Conservation (phyloP, 2,113 vertebrate species). For the Cyanoderma ruficeps region DNA sequence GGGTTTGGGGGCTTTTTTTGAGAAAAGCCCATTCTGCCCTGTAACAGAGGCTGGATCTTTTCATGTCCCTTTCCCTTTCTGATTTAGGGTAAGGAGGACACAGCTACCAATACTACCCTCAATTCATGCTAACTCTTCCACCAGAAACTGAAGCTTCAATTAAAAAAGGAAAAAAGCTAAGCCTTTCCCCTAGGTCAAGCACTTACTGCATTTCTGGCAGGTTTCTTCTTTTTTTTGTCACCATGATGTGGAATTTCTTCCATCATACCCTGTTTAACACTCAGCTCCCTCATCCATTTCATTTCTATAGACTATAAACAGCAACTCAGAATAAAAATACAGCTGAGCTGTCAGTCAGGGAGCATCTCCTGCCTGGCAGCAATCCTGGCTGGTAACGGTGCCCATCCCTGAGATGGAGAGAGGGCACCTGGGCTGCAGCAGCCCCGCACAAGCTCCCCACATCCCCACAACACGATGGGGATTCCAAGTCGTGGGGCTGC, state of each 20-base stretch:
- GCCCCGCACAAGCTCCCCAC: accelerated
- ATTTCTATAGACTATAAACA: neutral
- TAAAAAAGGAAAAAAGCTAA: neutral
- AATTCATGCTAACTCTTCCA: neutral
- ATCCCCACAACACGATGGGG: accelerated
- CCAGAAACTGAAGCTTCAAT: neutral
- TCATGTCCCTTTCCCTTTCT: neutral
- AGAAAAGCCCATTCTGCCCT: neutral
- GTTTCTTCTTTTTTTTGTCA: neutral
- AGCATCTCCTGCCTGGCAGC: neutral
- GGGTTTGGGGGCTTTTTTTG: neutral
- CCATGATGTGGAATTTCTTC: neutral
- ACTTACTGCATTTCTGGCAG: neutral
- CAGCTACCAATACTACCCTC: neutral
- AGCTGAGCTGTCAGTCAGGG: neutral
- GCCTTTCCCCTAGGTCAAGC: neutral
- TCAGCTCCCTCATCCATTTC: neutral
- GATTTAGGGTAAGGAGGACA: neutral
- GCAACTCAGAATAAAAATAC: neutral
- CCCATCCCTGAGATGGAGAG: neutral
- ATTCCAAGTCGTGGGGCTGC: accelerated
- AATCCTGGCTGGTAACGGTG: neutral
- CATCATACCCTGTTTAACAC: neutral
- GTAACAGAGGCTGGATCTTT: neutral
- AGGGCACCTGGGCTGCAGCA: neutral